A percentile compares a stretch with the other conserved stretches of the same genome.
Evolutionary conservation across 92 coral and sea anemone genomes (phyloP).

Genomic region (Desmophyllum pertusum): DNA sequence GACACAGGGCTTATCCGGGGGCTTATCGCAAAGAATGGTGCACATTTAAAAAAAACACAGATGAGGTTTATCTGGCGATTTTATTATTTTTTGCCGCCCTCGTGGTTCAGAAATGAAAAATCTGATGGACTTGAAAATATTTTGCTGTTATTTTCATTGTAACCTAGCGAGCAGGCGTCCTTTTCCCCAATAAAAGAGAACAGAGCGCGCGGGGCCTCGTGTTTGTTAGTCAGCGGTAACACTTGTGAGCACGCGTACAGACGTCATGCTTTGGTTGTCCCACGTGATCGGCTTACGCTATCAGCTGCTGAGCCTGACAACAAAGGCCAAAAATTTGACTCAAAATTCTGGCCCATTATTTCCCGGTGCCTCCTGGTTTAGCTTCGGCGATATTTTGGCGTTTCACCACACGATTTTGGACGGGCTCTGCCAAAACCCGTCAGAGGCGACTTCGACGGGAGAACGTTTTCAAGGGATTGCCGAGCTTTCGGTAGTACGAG

Average conservation of each 20-base stretch:
- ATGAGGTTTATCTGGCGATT: neutral
- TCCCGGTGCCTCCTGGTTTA: conserved; percentile 81
- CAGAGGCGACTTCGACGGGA: conserved; percentile 31
- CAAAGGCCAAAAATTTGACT: conserved; percentile 85
- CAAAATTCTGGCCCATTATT: conserved; percentile 77
- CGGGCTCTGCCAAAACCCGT: conserved; percentile 30
- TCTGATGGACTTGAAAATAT: no score
- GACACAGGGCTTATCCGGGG: no score
- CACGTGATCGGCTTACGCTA: conserved; percentile 91
- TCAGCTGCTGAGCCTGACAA: conserved; percentile 88
- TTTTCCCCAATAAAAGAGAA: neutral
- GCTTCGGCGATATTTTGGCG: conserved; percentile 55
- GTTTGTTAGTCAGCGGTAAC: conserved; percentile 50
- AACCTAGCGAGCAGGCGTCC: no score
- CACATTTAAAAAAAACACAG: no score
- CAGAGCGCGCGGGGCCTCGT: neutral
- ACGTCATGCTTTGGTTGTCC: conserved; percentile 54
- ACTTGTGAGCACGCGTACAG: conserved; percentile 55
- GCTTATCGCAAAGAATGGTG: no score
- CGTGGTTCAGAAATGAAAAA: neutral
- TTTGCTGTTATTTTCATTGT: no score
- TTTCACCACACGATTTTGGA: conserved; percentile 22
- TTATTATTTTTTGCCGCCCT: neutral
- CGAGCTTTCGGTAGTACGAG: conserved; percentile 16
- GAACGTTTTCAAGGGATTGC: conserved; percentile 25